phyloP scores from a whole-genome alignment of 1,140 invertebrate species.

The Episyrphus balteatus region DNA sequence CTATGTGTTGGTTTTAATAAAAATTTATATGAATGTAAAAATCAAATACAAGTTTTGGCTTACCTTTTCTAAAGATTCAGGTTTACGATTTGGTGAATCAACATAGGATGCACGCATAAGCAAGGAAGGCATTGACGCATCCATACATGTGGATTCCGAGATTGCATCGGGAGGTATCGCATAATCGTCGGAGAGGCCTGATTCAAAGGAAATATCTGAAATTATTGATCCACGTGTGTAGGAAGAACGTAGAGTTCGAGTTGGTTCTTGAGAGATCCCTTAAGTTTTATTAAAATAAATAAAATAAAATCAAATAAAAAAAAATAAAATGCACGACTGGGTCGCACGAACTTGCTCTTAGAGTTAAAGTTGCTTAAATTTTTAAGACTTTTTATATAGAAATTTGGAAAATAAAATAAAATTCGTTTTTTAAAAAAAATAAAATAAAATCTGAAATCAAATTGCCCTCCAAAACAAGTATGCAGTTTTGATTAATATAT shows the following conservation, averaged over 20 bases:
- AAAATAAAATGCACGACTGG: too few species aligned
- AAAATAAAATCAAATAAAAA: too few species aligned
- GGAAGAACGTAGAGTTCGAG: slow-evolving; percentile 1
- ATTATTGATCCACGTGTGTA: slow-evolving; percentile 37
- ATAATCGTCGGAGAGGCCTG: slow-evolving; percentile 90
- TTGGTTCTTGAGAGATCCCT: too few species aligned
- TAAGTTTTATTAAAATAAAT: too few species aligned
- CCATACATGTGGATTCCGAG: slow-evolving; percentile 60
- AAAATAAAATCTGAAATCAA: too few species aligned
- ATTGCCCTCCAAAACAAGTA: too few species aligned
- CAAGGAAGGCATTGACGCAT: slow-evolving; percentile 56
- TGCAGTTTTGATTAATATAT: too few species aligned
- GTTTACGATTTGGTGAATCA: slow-evolving; percentile 57
- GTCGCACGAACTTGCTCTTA: too few species aligned
- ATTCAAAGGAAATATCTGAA: slow-evolving; percentile 82
- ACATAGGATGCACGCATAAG: slow-evolving; percentile 50
- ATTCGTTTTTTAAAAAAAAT: too few species aligned
- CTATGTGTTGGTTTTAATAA: slow-evolving; percentile 9
- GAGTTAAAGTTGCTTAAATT: too few species aligned
- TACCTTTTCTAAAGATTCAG: slow-evolving; percentile 76
- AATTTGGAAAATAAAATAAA: too few species aligned
- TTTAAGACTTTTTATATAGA: too few species aligned
- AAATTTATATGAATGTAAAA: background rate
- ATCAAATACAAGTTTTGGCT: slow-evolving; percentile 23
- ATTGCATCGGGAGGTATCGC: slow-evolving; percentile 88